Evolutionary conservation across 2,797 vertebrate genomes (phyloP), one percentile per base, ranked within the genome.

Genomic region (Loris lydekkerianus): DNA sequence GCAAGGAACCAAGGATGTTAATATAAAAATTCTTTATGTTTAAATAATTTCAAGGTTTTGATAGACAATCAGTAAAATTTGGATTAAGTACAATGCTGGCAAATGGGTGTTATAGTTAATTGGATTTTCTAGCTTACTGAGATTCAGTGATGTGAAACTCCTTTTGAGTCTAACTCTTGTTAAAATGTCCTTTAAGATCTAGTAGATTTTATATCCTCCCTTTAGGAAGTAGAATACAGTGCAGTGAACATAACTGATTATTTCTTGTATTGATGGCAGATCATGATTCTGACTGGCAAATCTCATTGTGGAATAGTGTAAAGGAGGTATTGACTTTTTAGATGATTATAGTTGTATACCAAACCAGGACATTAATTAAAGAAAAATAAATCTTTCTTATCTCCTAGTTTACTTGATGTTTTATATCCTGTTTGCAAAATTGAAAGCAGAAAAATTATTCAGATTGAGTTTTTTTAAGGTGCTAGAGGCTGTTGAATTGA

Each of bases 61-160:
- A 96, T 96, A 1, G 11, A 89, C 84, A 83, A 27, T 96, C 94
- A 95, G 95, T 94, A 96, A 90, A 77, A 95, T 96, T 92, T 95
- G 76, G 86, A 89, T 96, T 89, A 97, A 95, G 56, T 89, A 29
- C 76, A 93, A 0, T 91, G 75, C 43, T 91, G 80, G 86, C 60
- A 83, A 87, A 73, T 93, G 58, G 78, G 17, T 67, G 80, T 82
- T 94, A 49, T 20, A 94, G 84, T 78, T 97, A 90, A 96, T 90
- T 97, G 95, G 86, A 97, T 96, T 95, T 94, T 89, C 84, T 93
- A 93, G 89, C 40, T 96, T 96, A 93, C 27, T 80, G 86, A 96
- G 96, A 92, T 86, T 95, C 92, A 94, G 91, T 95, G 89, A 96
- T 72, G 72, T 91, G 92, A 95, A 72, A 77, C 93, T 94, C 49